Conservation (phyloP, 1,140 invertebrate genomes). For the Neodiprion lecontei region DNA sequence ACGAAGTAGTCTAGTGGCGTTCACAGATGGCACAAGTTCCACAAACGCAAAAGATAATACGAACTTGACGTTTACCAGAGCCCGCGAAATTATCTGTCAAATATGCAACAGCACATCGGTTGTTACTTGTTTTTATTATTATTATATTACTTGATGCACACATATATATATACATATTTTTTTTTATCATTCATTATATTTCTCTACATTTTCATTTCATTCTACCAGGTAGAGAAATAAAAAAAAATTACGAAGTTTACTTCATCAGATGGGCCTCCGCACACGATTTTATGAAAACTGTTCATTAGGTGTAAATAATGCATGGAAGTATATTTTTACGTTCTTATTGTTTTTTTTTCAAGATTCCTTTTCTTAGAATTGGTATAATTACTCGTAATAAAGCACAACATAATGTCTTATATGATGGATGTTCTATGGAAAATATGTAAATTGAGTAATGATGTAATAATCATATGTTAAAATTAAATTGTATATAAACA, state of each 20-base stretch:
- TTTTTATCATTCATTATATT: not conserved
- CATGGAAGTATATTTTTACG: not conserved
- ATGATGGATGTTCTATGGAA: too few species aligned
- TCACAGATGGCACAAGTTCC: conserved; percentile 49
- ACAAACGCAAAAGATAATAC: conserved; percentile 37
- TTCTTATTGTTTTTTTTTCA: not conserved
- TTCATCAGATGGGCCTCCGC: too few species aligned
- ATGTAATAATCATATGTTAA: too few species aligned
- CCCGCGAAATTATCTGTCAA: conserved; percentile 7
- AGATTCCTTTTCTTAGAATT: not conserved
- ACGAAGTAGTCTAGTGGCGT: conserved; percentile 17
- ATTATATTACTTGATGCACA: not conserved
- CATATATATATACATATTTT: not conserved
- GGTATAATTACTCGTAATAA: not conserved
- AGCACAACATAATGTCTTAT: too few species aligned
- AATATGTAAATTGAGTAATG: too few species aligned
- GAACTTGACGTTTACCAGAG: conserved; percentile 27
- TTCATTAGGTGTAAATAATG: not conserved
- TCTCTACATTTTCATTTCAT: too few species aligned
- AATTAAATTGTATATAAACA: too few species aligned
- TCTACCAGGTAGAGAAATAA: too few species aligned
- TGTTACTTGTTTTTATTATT: not conserved
- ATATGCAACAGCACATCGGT: not conserved
- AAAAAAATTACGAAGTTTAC: too few species aligned
- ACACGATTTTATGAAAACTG: too few species aligned